phyloP scores from a whole-genome alignment of 1,140 invertebrate genomes.

The Tetraneura akinire region DNA sequence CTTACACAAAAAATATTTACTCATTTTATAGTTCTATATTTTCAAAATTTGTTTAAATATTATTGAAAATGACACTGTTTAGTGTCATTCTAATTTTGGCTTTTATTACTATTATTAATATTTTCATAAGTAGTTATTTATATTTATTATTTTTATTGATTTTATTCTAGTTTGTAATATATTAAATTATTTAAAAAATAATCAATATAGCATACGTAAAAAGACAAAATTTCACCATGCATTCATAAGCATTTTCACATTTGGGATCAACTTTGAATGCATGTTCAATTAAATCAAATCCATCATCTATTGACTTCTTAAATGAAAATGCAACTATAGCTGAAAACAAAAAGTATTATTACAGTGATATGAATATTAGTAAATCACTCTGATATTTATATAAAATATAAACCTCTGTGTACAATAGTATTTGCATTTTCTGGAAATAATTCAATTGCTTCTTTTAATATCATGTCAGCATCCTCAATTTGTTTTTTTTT shows the following conservation, averaged over 20 bases:
- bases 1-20: too few species aligned
- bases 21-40: too few species aligned
- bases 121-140: too few species aligned
- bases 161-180: too few species aligned
- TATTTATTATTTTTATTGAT: too few species aligned
- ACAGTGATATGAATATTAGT: too few species aligned
- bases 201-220: slow-evolving; percentile 75
- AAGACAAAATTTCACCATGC: slow-evolving; percentile 88
- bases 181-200: too few species aligned
- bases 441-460: slow-evolving; percentile 80
- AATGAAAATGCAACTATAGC: slow-evolving; percentile 68
- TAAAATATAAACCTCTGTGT: slow-evolving; percentile 69
- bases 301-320: slow-evolving; percentile 77
- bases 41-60: too few species aligned
- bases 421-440: slow-evolving; percentile 84
- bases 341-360: too few species aligned
- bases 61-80: too few species aligned
- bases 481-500: slow-evolving; percentile 80
- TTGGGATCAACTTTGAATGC: slow-evolving; percentile 86
- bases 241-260: slow-evolving; percentile 94
- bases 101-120: too few species aligned
- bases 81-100: too few species aligned
- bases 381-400: not conserved
- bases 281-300: slow-evolving; percentile 75
- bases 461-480: slow-evolving; percentile 79